Base-by-base conservation (phyloP, 2,888 invertebrate species). In the Apamea monoglypha region DNA sequence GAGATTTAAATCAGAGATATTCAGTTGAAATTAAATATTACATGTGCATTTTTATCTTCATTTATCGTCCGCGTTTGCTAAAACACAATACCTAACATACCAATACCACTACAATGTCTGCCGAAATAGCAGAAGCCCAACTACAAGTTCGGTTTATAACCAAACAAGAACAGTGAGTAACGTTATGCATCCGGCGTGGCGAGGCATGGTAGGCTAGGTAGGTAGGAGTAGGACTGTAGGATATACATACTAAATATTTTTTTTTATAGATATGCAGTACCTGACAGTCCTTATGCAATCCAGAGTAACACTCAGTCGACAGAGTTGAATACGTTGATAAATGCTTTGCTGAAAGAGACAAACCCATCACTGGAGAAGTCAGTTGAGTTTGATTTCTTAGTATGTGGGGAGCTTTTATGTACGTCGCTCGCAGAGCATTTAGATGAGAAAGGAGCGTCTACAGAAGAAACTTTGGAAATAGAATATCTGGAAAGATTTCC, bases 401-500 rank as follows among this genome's bases (percentile, higher is more conserved):
- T 99, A 75, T 97, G 97, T 87, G 98, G 98, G n/a, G 99, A 99
- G 94, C 97, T 99, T 87, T 94, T 99, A 66, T 97, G 98, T 82
- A 94, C 97, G 2, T 94, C 98, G 0, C 95, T 99, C 61, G 96
- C 97, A 73, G 98, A 98, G 90, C 98, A 99, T 94, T 96, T 99
- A 78, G 97, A 98, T 83, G 98, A 98, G 81, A 98, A 98, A 90
- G 97, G 97, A 63, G 96, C 98, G 18, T 98, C 98, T 0, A 98
- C 98, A 72, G 99, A 99, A 97, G 97, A 98, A 76, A 98, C 98
- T 18, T 96, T 99, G 87, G 98, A 98, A 87, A 97, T 99, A 74
- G 99, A 99, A 95, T 99, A 99, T 95, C 97, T 99, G 40, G 98
- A 99, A 93, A 98, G 98, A 89, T 98, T 98, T 89, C 99, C 99